Conservation (phyloP, 2,797 vertebrate genomes). For the Pelochelys cantorii region DNA sequence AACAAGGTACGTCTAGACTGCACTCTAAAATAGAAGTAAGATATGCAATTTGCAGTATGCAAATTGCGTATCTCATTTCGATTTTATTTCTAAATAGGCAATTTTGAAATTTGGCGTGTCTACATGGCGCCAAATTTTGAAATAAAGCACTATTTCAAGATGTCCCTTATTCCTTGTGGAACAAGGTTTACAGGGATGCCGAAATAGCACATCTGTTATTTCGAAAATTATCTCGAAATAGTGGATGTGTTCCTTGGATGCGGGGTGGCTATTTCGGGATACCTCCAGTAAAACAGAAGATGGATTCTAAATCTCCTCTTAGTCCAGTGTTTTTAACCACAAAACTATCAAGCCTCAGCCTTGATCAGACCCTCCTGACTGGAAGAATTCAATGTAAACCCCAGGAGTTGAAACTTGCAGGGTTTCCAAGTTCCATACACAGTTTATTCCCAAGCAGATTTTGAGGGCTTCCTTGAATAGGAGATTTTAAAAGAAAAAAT, state of each 20-base stretch:
- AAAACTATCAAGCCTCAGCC: not conserved
- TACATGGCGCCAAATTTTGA: too few relatives aligned
- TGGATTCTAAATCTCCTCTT: not conserved
- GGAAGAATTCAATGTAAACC: not conserved
- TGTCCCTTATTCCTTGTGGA: too few relatives aligned
- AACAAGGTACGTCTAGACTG: too few relatives aligned
- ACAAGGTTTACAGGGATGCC: too few relatives aligned
- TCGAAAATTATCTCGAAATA: too few relatives aligned
- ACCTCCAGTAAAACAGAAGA: not conserved
- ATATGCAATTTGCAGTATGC: too few relatives aligned
- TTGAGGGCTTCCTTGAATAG: not conserved
- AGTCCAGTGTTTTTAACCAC: not conserved
- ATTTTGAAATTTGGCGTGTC: too few relatives aligned
- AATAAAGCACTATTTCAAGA: too few relatives aligned
- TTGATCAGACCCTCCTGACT: not conserved
- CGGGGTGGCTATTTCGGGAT: not conserved
- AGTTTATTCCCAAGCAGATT: not conserved
- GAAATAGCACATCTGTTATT: too few relatives aligned
- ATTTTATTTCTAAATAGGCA: too few relatives aligned
- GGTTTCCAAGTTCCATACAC: not conserved
- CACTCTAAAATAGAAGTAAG: too few relatives aligned
- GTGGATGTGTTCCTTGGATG: not conserved
- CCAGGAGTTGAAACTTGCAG: not conserved
- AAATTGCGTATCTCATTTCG: too few relatives aligned
- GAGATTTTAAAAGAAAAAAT: not conserved